Evolutionary conservation across 2,113 vertebrate genomes (phyloP).

Genomic region (Lampris incognitus): DNA sequence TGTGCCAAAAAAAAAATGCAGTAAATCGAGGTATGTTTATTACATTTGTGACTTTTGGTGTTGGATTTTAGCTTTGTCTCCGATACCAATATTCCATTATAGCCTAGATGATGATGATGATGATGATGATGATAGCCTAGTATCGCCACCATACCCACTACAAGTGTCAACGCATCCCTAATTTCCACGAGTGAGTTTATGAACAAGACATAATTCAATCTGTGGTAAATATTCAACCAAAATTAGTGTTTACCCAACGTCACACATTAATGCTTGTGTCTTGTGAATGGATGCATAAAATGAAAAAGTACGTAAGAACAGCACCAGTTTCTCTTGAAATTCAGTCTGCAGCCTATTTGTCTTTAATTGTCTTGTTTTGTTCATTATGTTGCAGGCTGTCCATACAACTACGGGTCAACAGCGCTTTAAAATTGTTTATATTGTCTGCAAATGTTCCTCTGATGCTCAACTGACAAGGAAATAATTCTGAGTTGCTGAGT

Average conservation of each 20-base stretch:
- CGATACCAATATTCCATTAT: too few species aligned
- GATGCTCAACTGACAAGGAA: neutral
- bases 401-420: neutral
- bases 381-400: slow-evolving; percentile 40
- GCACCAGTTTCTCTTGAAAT: slow-evolving; percentile 22
- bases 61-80: too few species aligned
- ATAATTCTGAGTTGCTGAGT: slow-evolving; percentile 1
- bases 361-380: slow-evolving; percentile 42
- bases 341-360: neutral
- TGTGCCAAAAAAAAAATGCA: too few species aligned
- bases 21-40: too few species aligned
- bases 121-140: too few species aligned
- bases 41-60: too few species aligned
- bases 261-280: neutral
- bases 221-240: neutral
- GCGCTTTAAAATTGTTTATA: slow-evolving; percentile 50
- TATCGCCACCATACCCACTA: too few species aligned
- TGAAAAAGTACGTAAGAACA: neutral
- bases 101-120: too few species aligned
- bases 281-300: neutral
- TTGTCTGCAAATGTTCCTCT: slow-evolving; percentile 12
- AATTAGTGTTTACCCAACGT: neutral
- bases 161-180: too few species aligned
- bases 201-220: slow-evolving; percentile 7
- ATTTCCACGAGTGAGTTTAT: neutral